Conservation (phyloP, 1,140 invertebrate genomes). For the Danaus plexippus region DNA sequence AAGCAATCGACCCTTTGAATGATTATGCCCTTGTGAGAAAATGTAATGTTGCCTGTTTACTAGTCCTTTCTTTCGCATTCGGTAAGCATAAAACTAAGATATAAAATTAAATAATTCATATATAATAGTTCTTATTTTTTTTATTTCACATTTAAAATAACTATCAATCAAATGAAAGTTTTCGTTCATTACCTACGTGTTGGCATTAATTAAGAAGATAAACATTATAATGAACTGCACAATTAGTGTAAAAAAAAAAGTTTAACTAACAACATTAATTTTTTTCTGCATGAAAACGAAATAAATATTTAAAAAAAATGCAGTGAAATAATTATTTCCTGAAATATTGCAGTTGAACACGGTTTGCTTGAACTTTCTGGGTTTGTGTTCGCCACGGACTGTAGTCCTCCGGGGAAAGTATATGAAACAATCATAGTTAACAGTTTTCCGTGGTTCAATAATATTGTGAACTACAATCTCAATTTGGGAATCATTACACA, state of each 20-base stretch:
- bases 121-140: no score
- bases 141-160: no score
- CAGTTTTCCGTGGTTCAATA: constrained; percentile 38
- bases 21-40: constrained; percentile 24
- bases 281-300: no score
- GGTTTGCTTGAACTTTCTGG: constrained; percentile 31
- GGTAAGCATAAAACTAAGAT: constrained; percentile 17
- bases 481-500: constrained; percentile 17
- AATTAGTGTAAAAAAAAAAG: no score
- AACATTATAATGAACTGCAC: no score
- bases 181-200: no score
- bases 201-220: no score
- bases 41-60: constrained; percentile 26
- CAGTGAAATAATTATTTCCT: no score
- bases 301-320: no score
- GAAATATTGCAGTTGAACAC: constrained; percentile 39
- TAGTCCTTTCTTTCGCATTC: constrained; percentile 23
- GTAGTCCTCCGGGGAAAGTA: constrained; percentile 19
- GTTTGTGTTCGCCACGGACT: constrained; percentile 30
- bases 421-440: constrained; percentile 31
- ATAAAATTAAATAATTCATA: not conserved
- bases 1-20: constrained; percentile 23
- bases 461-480: constrained; percentile 17
- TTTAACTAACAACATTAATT: no score
- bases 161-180: no score